Evolutionary conservation across 2,113 vertebrate genomes (phyloP).

Genomic region (Pseudonaja textilis): DNA sequence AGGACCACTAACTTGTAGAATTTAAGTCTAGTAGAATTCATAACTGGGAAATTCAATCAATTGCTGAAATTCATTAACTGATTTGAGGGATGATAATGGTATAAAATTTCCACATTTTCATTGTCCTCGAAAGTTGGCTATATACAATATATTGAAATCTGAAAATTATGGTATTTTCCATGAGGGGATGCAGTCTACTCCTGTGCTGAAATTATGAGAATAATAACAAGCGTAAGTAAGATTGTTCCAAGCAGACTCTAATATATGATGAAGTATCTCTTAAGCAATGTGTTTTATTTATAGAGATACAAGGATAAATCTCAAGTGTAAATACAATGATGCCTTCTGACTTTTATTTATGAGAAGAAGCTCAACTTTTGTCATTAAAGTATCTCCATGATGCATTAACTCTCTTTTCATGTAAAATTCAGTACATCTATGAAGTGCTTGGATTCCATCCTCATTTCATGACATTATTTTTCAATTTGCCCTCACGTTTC

Average conservation of each 20-base stretch:
- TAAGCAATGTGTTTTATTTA: neutral
- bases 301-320: neutral
- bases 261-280: neutral
- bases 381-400: neutral
- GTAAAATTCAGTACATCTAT: neutral
- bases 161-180: neutral
- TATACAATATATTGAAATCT: neutral
- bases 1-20: neutral
- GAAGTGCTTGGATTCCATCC: neutral
- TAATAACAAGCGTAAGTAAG: neutral
- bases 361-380: neutral
- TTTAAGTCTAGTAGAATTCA: neutral
- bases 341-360: neutral
- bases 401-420: neutral
- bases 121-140: neutral
- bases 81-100: neutral
- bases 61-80: neutral
- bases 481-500: neutral
- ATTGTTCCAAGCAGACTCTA: neutral
- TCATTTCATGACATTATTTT: neutral
- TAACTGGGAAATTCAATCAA: neutral
- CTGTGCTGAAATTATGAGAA: neutral
- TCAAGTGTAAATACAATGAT: neutral
- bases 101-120: neutral
- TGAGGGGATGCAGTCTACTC: neutral